Evolutionary conservation across 1,140 invertebrate genomes (phyloP).

Genomic region (Campoletis sonorensis): DNA sequence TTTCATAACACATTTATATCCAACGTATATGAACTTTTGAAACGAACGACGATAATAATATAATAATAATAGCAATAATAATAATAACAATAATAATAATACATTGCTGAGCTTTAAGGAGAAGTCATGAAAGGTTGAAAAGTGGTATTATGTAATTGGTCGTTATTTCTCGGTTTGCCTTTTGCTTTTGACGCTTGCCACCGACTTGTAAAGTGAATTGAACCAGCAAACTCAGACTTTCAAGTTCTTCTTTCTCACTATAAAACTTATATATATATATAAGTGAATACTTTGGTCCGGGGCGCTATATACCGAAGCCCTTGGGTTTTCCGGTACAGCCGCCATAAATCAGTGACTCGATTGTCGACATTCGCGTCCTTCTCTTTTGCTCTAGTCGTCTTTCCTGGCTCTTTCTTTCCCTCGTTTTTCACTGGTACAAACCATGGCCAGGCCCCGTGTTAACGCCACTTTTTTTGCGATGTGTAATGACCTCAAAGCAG

Average conservation of each 20-base stretch:
- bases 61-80: no score
- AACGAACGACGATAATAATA: no score
- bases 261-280: constrained; percentile 2
- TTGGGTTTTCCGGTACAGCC: constrained; percentile 55
- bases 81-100: no score
- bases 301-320: constrained; percentile 25
- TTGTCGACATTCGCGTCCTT: constrained; percentile 43
- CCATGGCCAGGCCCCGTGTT: constrained; percentile 47
- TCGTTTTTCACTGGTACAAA: constrained; percentile 39
- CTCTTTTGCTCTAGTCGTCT: constrained; percentile 20
- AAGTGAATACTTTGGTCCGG: constrained; percentile 26
- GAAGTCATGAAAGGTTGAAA: no score
- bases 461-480: constrained; percentile 61
- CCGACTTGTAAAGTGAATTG: no score
- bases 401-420: constrained; percentile 15
- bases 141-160: no score
- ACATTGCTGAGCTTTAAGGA: no score
- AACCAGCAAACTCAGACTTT: no score
- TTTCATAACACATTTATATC: no score
- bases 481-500: constrained; percentile 65
- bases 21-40: no score
- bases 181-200: no score
- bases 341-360: constrained; percentile 59
- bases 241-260: constrained; percentile 25
- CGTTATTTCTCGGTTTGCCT: no score